Evolutionary conservation across 2,797 vertebrate genomes (phyloP), one percentile per base, ranked within the genome.

Genomic region (Sebastes kiyomatsui): DNA sequence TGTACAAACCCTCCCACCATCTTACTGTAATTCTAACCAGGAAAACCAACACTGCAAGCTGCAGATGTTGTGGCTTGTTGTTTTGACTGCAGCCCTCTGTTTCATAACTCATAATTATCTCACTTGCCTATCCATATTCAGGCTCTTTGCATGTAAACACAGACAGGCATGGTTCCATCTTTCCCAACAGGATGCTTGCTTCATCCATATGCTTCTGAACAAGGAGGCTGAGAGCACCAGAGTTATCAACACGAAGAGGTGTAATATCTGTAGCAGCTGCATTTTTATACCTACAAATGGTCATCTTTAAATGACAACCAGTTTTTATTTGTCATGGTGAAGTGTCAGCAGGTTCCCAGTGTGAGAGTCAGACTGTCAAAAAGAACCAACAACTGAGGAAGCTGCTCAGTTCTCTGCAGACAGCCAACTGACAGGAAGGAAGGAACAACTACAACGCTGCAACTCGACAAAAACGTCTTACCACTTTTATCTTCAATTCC

Each of bases 391-490:
- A 23, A 87, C 55, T 69, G 88, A 94, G 92, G 93, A 95, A 94
- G 91, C 90, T 67, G 79, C 67, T 80, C 79, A 72, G 74, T 74
- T 65, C 55, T 78, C 80, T 87, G 88, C 88, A 88, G 76, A 61
- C 58, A 55, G 80, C 70, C 88, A 87, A 84, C 91, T 82, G 90
- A 93, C 94, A 95, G 95, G 94, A 95, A 96, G 94, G 93, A 94
- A 94, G 87, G 78, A 89, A 55, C 77, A 49, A 52, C 85, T 58
- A 52, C 82, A n/a, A 20, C 61, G 4, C 59, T 20, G 65, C 59
- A 5, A 49, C 70, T 77, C 23, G 4, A 78, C 74, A 18, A 54
- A 61, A 81, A 49, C 28, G 55, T 68, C 6, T 75, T 8, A n/a
- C 2, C 66, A 61, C 75, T 82, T 85, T 86, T 82, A 61, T 80